Base-by-base conservation (phyloP, 1,140 invertebrate species). In the Sinonovacula constricta region DNA sequence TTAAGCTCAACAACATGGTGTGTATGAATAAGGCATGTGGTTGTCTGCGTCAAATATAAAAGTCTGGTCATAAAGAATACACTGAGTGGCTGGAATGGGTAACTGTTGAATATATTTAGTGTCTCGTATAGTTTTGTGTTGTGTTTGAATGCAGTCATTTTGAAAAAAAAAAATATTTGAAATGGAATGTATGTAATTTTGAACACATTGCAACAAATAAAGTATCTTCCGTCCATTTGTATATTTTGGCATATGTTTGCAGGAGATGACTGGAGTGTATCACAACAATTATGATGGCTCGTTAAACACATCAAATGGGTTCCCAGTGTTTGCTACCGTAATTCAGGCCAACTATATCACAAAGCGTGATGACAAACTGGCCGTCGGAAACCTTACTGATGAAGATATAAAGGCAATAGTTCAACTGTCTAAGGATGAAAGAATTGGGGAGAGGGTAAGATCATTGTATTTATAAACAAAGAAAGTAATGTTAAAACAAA, bases 271-370 rank as follows among this genome's bases (percentile, higher is more conserved):
- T n/a, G 98, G 97, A 12, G 95, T 99, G 60, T 99, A 99, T 88
- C 97, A 97, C 2, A 99, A 99, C 88, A 98, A 95, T 88, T 99
- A 99, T 89, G 98, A 99, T 92, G 97, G 97, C 2, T 98, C 98
- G 0, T 92, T 99, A 24, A 99, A 99, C 88, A 97, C 96, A n/a
- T 85, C 91, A 24, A 93, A 94, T 85, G 94, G 98, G 18, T 99
- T 99, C 88, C 98, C 99, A 1, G 97, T 99, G 1, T 99, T 99
- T 92, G 96, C 98, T 1, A 99, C 99, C 0, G 96, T 99, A 0
- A 97, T 99, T 77, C 94, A 99, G 87, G 98, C 97, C 1, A 99
- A 99, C 92, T 95, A 99, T 91, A 94, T 99, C 81, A 93, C 96
- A 22, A 97, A 98, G 12, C 98, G 98, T 88, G 97, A 99, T 90